Percentiles rank a stretch among this genome's conserved stretches.
Conservation (phyloP, 2,113 vertebrate species). For the Entelurus aequoreus region DNA sequence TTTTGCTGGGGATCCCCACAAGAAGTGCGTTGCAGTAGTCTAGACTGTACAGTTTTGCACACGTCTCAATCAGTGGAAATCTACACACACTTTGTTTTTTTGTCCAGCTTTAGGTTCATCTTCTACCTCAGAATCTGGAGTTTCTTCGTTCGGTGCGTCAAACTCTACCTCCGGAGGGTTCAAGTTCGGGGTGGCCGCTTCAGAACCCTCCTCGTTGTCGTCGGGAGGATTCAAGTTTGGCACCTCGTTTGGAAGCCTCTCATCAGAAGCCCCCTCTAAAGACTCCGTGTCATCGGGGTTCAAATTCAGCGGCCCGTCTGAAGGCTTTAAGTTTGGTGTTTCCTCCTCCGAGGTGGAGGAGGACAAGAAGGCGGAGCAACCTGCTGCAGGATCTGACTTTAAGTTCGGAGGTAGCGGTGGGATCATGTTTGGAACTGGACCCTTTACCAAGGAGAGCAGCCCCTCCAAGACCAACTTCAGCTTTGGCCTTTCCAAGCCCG, state of each 20-base stretch:
- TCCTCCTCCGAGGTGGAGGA: conserved; percentile 56
- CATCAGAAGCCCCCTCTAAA: conserved; percentile 54
- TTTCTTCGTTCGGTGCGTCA: conserved; percentile 81
- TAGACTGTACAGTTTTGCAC: too few relatives aligned
- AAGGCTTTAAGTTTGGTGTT: conserved; percentile 63
- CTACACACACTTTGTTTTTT: neutral
- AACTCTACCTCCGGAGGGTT: conserved; percentile 65
- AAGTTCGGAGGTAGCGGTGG: conserved; percentile 69
- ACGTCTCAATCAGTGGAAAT: too few relatives aligned
- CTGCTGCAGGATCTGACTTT: conserved; percentile 67
- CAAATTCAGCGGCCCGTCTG: conserved; percentile 54
- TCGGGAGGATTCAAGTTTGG: conserved; percentile 66
- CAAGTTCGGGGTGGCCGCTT: conserved; percentile 73
- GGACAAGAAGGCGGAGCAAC: conserved; percentile 72
- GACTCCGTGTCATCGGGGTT: conserved; percentile 51
- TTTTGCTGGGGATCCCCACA: too few relatives aligned
- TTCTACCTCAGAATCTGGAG: conserved; percentile 61
- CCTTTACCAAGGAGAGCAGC: conserved; percentile 69
- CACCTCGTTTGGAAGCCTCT: conserved; percentile 41
- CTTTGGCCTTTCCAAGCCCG: conserved; percentile 73
- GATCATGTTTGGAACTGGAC: conserved; percentile 67
- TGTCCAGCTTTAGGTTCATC: conserved; percentile 67
- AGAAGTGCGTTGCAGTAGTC: too few relatives aligned
- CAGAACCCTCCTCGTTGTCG: conserved; percentile 46
- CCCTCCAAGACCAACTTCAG: conserved; percentile 65